Conservation (phyloP, 2,113 vertebrate species). For the Struthidea cinerea region DNA sequence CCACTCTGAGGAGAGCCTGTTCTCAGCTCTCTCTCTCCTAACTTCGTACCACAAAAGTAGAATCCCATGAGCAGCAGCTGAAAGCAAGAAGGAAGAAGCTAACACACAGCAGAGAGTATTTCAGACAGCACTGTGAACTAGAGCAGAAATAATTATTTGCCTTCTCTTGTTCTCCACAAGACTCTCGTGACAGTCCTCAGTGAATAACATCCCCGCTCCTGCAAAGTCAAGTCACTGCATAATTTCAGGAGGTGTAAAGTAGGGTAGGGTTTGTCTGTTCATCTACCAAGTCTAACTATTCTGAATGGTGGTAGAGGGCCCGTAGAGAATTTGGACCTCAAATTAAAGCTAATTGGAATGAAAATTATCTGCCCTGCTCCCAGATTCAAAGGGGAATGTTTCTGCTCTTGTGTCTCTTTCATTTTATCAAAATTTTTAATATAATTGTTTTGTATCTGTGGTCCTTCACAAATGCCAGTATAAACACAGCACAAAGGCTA, state of each 20-base stretch:
- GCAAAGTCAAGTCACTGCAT: not conserved
- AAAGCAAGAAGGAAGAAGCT: not conserved
- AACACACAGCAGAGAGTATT: not conserved
- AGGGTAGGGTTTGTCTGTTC: not conserved
- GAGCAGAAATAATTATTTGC: not conserved
- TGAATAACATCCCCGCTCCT: not conserved
- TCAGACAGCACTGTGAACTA: not conserved
- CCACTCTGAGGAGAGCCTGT: not conserved
- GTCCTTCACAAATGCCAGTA: not conserved
- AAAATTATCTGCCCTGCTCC: not conserved
- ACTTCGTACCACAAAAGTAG: not conserved
- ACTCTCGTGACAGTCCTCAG: not conserved
- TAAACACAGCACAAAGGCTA: not conserved
- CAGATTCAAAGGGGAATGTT: not conserved
- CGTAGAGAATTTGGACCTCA: not conserved
- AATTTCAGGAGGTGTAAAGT: not conserved
- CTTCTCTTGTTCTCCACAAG: not conserved
- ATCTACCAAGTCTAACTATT: not conserved
- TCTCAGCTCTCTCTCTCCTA: not conserved
- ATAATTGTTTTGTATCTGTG: not conserved
- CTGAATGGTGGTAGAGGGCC: not conserved
- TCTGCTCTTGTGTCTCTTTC: not conserved
- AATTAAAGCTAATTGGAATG: not conserved
- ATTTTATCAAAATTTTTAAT: not conserved
- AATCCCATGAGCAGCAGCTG: not conserved